Conservation (phyloP, 2,113 vertebrate species). For the Xerus inauris region DNA sequence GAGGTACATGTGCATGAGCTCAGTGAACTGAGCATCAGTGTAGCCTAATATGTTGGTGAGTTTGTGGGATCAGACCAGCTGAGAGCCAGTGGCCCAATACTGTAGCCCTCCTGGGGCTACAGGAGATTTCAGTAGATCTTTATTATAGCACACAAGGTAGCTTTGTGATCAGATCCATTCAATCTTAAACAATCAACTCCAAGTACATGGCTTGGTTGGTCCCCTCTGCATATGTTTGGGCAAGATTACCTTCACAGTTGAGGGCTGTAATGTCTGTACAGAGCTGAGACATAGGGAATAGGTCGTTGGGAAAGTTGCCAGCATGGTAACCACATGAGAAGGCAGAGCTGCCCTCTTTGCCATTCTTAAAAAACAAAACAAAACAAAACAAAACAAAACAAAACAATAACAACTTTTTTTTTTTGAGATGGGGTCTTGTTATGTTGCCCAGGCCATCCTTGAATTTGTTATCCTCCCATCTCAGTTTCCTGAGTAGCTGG, state of each 20-base stretch:
- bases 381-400: too few relatives aligned
- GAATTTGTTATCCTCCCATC: not conserved
- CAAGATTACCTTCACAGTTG: constrained; percentile 95
- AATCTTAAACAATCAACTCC: constrained; percentile 95
- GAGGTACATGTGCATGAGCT: constrained; percentile 96
- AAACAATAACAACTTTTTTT: not conserved
- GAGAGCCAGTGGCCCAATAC: constrained; percentile 94
- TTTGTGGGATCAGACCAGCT: constrained; percentile 95
- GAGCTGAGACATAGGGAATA: constrained; percentile 96
- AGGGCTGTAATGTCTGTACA: constrained; percentile 94
- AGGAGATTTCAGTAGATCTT: constrained; percentile 97
- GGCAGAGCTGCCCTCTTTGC: constrained; percentile 94
- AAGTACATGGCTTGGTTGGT: constrained; percentile 94
- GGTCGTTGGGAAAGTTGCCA: constrained; percentile 95
- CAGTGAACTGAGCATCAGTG: constrained; percentile 91
- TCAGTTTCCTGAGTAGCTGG: not conserved
- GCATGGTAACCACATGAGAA: constrained; percentile 95
- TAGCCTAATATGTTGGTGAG: constrained; percentile 97
- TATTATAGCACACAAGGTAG: constrained; percentile 93
- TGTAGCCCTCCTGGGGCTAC: constrained; percentile 94
- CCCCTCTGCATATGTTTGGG: constrained; percentile 92
- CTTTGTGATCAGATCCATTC: constrained; percentile 96
- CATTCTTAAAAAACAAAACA: constrained; percentile 85
- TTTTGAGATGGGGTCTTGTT: too few relatives aligned
- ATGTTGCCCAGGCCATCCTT: not conserved